Base-by-base conservation (phyloP, 2,888 invertebrate genomes). In the Plemyria rubiginata region DNA sequence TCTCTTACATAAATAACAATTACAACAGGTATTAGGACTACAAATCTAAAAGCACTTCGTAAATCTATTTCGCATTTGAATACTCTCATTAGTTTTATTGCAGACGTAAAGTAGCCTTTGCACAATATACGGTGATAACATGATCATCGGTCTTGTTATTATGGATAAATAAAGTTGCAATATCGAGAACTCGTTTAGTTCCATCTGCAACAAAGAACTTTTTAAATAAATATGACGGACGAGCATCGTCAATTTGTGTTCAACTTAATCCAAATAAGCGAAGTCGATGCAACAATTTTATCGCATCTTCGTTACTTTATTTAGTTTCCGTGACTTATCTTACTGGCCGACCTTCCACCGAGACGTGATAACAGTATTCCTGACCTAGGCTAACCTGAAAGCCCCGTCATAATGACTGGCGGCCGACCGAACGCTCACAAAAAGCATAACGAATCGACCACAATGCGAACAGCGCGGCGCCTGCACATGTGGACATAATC, bases 391-490 rank as follows among this genome's bases (percentile, higher is more conserved):
- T 80, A 86, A 87, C 82, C 78, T 75, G 75, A 62, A 73, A 68
- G 79, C 73, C 72, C 65, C 73, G 78, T 81, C 80, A 82, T 80
- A 75, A 82, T 81, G 84, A 83, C 79, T 77, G 72, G 74, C 73
- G 72, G 50, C 58, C 62, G 66, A 59, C 36, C 43, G 60, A 46
- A 43, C 48, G 70, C 68, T 70, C 75, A 89, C 82, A 90, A 91
- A 88, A 91, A 88, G 82, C 87, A 78, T 83, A 77, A 77, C 90
- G 79, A 90, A 92, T 90, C 79, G 77, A 72, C 69, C 81, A 87
- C 85, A 88, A 88, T 68, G 46, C 79, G 79, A 76, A 74, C 71
- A 73, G 73, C 71, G 73, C 70, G 73, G 72, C 75, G 80, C 74
- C 61, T 70, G 67, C 71, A 71, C 73, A 76, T 79, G 77, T 73